These are phyloP conservation scores for Nesoenas mayeri DNA, from an alignment of 2,113 vertebrate species.

Conservation along the genomic window DNA sequence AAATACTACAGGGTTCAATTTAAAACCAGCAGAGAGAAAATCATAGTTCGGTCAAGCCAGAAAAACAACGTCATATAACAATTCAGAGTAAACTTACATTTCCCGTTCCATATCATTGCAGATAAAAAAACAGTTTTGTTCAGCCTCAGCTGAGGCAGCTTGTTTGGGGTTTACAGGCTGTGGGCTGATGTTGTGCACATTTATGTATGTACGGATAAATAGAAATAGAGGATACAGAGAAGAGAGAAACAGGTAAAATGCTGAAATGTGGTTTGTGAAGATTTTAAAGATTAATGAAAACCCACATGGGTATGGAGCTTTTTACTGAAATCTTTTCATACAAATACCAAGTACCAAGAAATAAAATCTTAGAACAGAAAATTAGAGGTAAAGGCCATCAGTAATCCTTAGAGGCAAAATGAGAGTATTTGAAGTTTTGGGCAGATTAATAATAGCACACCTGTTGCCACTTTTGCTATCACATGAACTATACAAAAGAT, in stretches of 20 bases:
- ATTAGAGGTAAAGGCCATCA: background rate
- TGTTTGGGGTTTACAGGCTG: rapidly evolving
- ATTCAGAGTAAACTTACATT: background rate
- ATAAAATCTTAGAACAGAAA: background rate
- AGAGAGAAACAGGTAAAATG: background rate
- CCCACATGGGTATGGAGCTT: rapidly evolving
- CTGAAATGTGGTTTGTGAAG: rapidly evolving
- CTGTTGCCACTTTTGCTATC: background rate
- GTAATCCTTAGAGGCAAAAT: background rate
- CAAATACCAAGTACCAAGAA: no score
- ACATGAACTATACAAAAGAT: background rate
- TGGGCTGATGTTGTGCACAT: background rate
- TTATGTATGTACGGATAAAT: rapidly evolving
- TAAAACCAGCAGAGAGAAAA: background rate
- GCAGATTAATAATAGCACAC: background rate
- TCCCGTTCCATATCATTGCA: rapidly evolving
- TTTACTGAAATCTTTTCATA: background rate
- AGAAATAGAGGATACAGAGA: background rate
- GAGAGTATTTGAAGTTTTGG: background rate
- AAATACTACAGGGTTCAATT: rapidly evolving
- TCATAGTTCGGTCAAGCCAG: background rate
- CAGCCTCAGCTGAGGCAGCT: background rate
- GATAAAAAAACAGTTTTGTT: background rate
- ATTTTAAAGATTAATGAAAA: background rate
- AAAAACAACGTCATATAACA: background rate